Evolutionary conservation across 2,797 vertebrate genomes (phyloP).

Genomic region (Hylomyscus alleni): DNA sequence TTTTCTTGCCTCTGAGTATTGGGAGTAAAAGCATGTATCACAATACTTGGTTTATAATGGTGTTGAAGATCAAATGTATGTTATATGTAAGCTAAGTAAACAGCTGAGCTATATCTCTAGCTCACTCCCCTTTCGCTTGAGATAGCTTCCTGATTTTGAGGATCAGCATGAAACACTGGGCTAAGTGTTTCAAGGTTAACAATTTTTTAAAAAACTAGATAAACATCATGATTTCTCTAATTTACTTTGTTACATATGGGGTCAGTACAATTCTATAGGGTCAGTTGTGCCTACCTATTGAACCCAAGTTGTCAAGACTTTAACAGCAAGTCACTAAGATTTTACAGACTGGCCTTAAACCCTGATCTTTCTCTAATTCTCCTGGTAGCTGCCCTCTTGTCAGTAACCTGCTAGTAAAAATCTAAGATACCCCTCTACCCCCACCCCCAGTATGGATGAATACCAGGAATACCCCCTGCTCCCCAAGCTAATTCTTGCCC

Average conservation of each 20-base stretch:
- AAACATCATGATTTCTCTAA: neutral
- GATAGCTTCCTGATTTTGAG: neutral
- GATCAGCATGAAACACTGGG: neutral
- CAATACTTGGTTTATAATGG: neutral
- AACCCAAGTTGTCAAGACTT: neutral
- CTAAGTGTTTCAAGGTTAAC: neutral
- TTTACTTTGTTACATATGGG: neutral
- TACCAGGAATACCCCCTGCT: neutral
- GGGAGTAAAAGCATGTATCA: neutral
- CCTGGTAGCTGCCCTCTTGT: neutral
- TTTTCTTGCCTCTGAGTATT: neutral
- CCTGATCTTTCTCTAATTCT: neutral
- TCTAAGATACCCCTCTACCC: too few species aligned
- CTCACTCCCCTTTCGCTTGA: neutral
- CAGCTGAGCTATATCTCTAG: neutral
- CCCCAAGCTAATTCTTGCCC: neutral
- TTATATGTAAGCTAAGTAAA: neutral
- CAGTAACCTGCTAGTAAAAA: neutral
- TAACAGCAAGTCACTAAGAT: neutral
- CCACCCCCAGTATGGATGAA: too few species aligned
- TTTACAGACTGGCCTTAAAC: neutral
- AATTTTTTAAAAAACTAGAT: neutral
- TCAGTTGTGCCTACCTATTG: neutral
- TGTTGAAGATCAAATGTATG: neutral
- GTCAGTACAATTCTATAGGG: neutral